A percentile compares a stretch with the other conserved stretches of the same genome.
phyloP scores from a whole-genome alignment of 2,113 vertebrate genomes.

The Pungitius pungitius region DNA sequence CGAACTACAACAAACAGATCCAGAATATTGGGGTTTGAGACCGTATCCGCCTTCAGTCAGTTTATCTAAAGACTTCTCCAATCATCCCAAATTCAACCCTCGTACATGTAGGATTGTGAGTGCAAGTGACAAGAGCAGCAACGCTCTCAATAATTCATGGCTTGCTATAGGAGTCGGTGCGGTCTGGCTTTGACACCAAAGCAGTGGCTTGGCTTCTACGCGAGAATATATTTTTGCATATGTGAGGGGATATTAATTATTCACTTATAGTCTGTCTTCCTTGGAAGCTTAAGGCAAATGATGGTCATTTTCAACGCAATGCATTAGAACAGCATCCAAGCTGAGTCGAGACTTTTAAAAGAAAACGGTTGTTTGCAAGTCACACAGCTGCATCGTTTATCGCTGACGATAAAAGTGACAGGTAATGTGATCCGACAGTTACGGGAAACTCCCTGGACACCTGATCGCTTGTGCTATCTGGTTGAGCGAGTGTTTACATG shows the following conservation, averaged over 20 bases:
- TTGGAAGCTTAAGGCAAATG: background rate
- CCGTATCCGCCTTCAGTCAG: background rate
- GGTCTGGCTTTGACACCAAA: conserved; percentile 42
- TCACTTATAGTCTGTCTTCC: conserved; percentile 10
- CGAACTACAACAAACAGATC: background rate
- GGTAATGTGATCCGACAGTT: conserved; percentile 37
- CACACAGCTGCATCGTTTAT: background rate
- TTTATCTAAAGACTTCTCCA: conserved; percentile 8
- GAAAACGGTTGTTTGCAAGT: background rate
- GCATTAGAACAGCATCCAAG: background rate
- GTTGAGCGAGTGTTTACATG: conserved; percentile 10
- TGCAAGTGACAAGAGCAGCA: conserved; percentile 22
- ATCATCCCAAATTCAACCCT: conserved; percentile 20
- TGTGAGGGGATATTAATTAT: conserved; percentile 25
- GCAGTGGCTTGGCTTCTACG: conserved; percentile 5
- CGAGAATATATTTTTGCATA: conserved; percentile 22
- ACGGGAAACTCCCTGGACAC: conserved; percentile 52
- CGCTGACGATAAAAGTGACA: conserved; percentile 6
- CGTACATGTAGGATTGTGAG: conserved; percentile 16
- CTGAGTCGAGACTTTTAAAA: background rate
- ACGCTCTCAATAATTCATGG: conserved; percentile 55
- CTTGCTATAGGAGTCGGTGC: conserved; percentile 30
- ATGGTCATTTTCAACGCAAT: background rate
- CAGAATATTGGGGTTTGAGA: background rate
- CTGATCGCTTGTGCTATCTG: conserved; percentile 46